Percentiles rank a stretch among this genome's conserved stretches.
Conservation (phyloP, 2,888 invertebrate species). For the Phengaris alcon region DNA sequence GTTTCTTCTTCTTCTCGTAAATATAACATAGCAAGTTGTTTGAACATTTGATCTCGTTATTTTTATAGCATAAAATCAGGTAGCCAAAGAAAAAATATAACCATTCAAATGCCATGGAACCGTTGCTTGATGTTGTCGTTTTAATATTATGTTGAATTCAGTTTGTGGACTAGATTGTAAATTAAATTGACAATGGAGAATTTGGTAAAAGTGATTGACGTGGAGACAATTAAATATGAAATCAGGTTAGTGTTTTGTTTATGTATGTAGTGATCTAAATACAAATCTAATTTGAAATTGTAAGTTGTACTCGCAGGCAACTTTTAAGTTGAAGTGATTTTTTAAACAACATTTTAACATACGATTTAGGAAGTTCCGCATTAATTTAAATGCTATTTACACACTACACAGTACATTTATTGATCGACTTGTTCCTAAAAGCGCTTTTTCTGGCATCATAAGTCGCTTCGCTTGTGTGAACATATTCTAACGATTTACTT, state of each 20-base stretch:
- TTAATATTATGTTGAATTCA: constrained; percentile 34
- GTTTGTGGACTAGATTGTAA: neutral
- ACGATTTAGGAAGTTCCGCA: too few species aligned
- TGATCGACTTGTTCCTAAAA: too few species aligned
- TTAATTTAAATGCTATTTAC: too few species aligned
- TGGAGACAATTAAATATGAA: constrained; percentile 56
- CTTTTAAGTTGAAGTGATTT: too few species aligned
- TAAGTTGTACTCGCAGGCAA: too few species aligned
- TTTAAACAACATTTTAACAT: too few species aligned
- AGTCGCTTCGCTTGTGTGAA: too few species aligned
- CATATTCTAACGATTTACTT: too few species aligned
- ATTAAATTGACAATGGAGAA: constrained; percentile 38
- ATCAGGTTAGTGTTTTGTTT: constrained; percentile 51
- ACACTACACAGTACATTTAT: too few species aligned
- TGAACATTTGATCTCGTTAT: neutral
- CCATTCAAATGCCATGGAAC: constrained; percentile 1
- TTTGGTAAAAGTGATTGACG: constrained; percentile 41
- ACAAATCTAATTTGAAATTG: neutral
- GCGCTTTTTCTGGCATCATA: too few species aligned
- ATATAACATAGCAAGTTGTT: neutral
- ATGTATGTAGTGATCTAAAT: neutral
- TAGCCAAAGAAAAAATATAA: constrained; percentile 9
- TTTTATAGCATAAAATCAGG: neutral
- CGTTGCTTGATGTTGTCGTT: constrained; percentile 2
- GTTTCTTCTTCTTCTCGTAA: neutral